Evolutionary conservation across 2,113 vertebrate genomes (phyloP).

Genomic region (Clarias magur): DNA sequence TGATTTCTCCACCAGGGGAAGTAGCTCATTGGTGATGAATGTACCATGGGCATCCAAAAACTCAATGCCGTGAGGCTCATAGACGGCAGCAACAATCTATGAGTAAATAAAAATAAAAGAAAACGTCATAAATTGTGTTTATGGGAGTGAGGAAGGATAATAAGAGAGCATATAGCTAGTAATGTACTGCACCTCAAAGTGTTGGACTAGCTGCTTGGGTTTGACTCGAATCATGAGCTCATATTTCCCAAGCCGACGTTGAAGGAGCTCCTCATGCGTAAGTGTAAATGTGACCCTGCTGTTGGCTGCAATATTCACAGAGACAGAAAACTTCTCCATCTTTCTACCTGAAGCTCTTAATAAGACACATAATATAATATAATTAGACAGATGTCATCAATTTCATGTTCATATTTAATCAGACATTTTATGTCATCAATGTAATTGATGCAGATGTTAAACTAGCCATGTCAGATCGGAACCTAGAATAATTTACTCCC

Average conservation of each 20-base stretch:
- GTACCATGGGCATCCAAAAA: conserved; percentile 79
- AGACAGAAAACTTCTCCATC: conserved; percentile 90
- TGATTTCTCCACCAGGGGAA: conserved; percentile 81
- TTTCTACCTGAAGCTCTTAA: conserved; percentile 85
- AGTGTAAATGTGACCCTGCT: conserved; percentile 84
- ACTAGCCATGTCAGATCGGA: too few species aligned
- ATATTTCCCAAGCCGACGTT: conserved; percentile 80
- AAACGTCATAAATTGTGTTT: background rate
- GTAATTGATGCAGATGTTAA: too few species aligned
- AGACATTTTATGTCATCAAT: too few species aligned
- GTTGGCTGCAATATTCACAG: conserved; percentile 79
- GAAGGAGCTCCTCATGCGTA: conserved; percentile 88
- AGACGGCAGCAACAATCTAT: conserved; percentile 86
- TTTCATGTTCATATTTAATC: too few species aligned
- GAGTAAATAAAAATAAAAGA: conserved; percentile 30
- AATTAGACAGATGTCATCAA: background rate
- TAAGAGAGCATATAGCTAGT: background rate
- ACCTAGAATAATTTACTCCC: too few species aligned
- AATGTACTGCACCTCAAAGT: conserved; percentile 72
- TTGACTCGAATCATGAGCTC: conserved; percentile 87
- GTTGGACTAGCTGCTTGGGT: conserved; percentile 82
- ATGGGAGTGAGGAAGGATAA: background rate
- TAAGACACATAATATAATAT: conserved; percentile 27
- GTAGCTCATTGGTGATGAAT: conserved; percentile 84
- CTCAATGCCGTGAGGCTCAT: conserved; percentile 86